A percentile compares a stretch with the other conserved stretches of the same genome.
Evolutionary conservation across 1,140 invertebrate genomes (phyloP).

Genomic region (Leptinotarsa lineolata): DNA sequence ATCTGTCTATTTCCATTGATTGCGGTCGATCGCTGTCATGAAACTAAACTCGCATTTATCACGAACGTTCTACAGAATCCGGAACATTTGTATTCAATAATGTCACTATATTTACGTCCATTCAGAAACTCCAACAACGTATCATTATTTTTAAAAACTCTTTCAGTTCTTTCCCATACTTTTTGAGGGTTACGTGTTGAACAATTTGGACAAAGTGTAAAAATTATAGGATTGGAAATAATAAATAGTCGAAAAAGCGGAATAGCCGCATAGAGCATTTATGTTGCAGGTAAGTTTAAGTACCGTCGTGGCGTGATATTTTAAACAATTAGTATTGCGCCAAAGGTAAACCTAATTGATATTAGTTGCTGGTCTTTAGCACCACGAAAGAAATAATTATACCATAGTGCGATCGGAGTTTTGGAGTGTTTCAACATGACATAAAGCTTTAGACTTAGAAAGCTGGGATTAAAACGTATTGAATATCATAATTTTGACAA

Average conservation of each 20-base stretch:
- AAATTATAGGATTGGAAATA: slow-evolving; percentile 17
- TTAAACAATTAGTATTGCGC: slow-evolving; percentile 21
- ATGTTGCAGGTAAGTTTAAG: slow-evolving; percentile 1
- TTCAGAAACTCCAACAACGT: background rate
- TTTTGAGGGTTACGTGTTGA: slow-evolving; percentile 9
- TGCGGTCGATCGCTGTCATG: background rate
- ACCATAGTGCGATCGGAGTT: background rate
- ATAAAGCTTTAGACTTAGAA: no score
- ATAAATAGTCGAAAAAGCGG: slow-evolving; percentile 12
- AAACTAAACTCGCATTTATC: background rate
- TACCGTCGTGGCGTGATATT: slow-evolving; percentile 11
- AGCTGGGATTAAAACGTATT: no score
- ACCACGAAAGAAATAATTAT: background rate
- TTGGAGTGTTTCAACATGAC: background rate
- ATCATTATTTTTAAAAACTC: background rate
- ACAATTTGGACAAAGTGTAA: slow-evolving; percentile 9
- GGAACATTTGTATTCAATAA: background rate
- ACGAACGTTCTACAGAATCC: background rate
- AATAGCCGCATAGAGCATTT: slow-evolving; percentile 17
- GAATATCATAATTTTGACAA: no score
- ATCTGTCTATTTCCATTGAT: background rate
- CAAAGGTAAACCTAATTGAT: slow-evolving; percentile 12
- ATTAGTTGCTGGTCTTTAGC: slow-evolving; percentile 14
- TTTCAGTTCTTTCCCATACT: slow-evolving; percentile 8
- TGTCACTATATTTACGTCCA: background rate